Base-by-base conservation (phyloP, 2,888 invertebrate species). In the Cosmia pyralina region DNA sequence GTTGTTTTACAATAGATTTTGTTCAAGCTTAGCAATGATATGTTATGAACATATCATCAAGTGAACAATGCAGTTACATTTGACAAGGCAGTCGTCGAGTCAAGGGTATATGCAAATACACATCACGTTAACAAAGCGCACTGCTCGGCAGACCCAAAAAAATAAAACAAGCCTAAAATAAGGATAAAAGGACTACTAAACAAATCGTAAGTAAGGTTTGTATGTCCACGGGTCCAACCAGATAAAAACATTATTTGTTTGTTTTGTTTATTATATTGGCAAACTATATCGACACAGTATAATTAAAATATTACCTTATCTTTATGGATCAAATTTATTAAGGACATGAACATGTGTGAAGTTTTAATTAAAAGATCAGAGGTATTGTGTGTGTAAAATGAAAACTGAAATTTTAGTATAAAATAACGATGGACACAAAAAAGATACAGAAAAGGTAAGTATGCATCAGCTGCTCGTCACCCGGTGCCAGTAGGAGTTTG, bases 41-140 rank as follows among this genome's bases (percentile, higher is more conserved):
- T 74, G 72, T 82, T 85, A 82, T 78, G 83, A 87, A 88, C 81
- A 84, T 85, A 88, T 88, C 84, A 87, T 81, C 83, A 77, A 78
- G 81, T 75, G 86, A 89, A 92, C 90, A 91, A 93, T 91, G 89
- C 87, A 87, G 86, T 89, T 88, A 89, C 89, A 89, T 90, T 89
- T 92, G 91, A 91, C 91, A 90, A 91, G 87, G 86, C 90, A 90
- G 88, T 89, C 87, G 90, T 86, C 83, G 84, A 91, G 88, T 90
- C 92, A 93, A 94, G 92, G 93, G 90, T 91, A 91, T 92, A 94
- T 94, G 94, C 90, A 94, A 94, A 94, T 94, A 90, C 83, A 86
- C 88, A 88, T 90, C 92, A 92, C 90, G 86, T 92, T 92, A 90
- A 92, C 90, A 92, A 92, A 92, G 90, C 89, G 89, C 89, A 92